These are phyloP conservation scores for Napeogenes inachia DNA, from an alignment of 2,888 invertebrate genomes.

Conservation along the genomic window DNA sequence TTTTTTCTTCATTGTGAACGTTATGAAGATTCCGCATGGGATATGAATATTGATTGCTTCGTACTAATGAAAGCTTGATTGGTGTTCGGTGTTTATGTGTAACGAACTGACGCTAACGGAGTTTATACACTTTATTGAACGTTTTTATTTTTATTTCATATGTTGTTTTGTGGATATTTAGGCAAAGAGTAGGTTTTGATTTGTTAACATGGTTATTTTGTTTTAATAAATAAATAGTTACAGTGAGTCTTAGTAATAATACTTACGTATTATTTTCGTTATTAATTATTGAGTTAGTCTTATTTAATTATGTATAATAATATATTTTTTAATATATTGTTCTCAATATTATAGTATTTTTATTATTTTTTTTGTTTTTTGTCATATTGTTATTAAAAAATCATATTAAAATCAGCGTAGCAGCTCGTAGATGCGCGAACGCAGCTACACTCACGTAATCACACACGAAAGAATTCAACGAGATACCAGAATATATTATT, in stretches of 20 bases:
- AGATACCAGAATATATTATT: not conserved
- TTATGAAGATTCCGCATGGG: slow-evolving; percentile 73
- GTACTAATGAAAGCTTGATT: slow-evolving; percentile 73
- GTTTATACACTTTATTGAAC: slow-evolving; percentile 36
- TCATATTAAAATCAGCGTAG: slow-evolving; percentile 22
- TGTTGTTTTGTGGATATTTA: not conserved
- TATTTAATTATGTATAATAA: too few relatives aligned
- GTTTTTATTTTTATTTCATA: slow-evolving; percentile 25
- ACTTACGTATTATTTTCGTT: too few relatives aligned
- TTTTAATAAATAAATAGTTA: too few relatives aligned
- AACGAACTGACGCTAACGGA: slow-evolving; percentile 45
- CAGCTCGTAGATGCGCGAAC: slow-evolving; percentile 35
- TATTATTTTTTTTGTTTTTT: slow-evolving; percentile 8
- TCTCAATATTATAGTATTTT: too few relatives aligned
- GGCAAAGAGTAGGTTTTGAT: not conserved
- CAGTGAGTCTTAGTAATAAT: not conserved
- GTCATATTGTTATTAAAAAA: not conserved
- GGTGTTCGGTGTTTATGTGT: slow-evolving; percentile 67
- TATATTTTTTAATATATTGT: not conserved
- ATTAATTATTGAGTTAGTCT: too few relatives aligned
- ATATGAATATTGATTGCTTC: slow-evolving; percentile 76
- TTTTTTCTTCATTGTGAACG: slow-evolving; percentile 41
- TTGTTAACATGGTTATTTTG: not conserved
- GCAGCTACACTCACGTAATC: slow-evolving; percentile 40
- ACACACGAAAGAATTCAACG: slow-evolving; percentile 47